phyloP scores from a whole-genome alignment of 1,140 invertebrate species.

The Pogonomyrmex barbatus region DNA sequence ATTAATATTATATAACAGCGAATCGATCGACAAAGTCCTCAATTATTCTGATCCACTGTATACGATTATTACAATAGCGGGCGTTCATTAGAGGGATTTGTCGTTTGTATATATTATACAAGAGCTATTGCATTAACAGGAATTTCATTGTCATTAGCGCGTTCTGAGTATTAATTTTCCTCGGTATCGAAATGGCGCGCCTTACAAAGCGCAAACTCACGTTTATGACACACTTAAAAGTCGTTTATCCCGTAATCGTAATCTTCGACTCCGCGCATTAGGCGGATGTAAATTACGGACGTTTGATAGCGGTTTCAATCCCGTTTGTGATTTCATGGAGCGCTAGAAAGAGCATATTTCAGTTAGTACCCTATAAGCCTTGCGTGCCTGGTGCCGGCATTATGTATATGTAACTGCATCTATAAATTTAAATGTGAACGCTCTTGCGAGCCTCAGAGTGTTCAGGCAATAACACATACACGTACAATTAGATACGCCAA shows the following conservation, averaged over 20 bases:
- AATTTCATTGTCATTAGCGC: constrained; percentile 36
- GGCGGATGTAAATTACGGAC: constrained; percentile 14
- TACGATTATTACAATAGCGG: neutral
- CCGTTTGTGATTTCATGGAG: constrained; percentile 3
- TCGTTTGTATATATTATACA: constrained; percentile 13
- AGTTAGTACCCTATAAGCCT: constrained; percentile 35
- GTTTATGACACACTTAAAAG: constrained; percentile 37
- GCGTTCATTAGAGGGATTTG: constrained; percentile 12
- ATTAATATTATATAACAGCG: constrained; percentile 24
- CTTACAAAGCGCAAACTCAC: neutral
- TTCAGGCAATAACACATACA: neutral
- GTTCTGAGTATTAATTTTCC: constrained; percentile 27
- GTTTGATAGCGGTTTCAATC: constrained; percentile 33
- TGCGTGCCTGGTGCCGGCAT: constrained; percentile 16
- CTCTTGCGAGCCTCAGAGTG: neutral
- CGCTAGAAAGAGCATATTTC: constrained; percentile 25
- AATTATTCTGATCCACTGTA: constrained; percentile 11
- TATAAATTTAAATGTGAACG: constrained; percentile 38
- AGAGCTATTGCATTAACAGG: neutral
- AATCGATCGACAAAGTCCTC: constrained; percentile 23
- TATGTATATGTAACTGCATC: constrained; percentile 46
- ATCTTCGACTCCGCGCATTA: constrained; percentile 18
- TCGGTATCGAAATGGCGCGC: neutral
- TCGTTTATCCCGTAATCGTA: constrained; percentile 30
- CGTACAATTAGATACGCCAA: constrained; percentile 41